phyloP scores from a whole-genome alignment of 64 coral and sea anemone genomes.

The Stichodactyla helianthus region DNA sequence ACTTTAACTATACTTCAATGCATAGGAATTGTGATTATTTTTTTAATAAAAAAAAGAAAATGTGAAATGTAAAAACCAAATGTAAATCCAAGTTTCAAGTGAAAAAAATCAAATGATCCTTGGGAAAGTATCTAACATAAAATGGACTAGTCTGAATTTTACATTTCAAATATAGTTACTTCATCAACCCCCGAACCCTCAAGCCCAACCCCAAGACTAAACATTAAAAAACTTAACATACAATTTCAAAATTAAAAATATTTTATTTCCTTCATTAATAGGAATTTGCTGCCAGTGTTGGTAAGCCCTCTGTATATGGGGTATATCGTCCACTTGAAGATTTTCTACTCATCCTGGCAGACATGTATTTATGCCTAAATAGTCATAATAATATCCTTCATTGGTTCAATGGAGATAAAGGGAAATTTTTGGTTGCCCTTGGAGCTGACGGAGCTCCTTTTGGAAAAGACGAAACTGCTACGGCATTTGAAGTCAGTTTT shows the following conservation, averaged over 20 bases:
- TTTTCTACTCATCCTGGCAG: conserved; percentile 24
- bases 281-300: conserved; percentile 14
- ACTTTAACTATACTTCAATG: no score
- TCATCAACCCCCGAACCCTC: no score
- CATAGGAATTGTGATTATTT: no score
- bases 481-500: conserved; percentile 41
- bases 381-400: background rate
- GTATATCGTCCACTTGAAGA: conserved; percentile 6
- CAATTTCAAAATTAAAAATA: no score
- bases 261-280: background rate
- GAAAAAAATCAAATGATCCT: no score
- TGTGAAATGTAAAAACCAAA: no score
- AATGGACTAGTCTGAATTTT: no score
- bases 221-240: no score
- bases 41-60: no score
- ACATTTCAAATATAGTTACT: background rate
- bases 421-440: conserved; percentile 34
- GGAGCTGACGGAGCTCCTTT: conserved; percentile 33
- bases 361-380: conserved; percentile 7
- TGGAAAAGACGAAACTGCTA: conserved; percentile 41
- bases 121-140: no score
- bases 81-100: no score
- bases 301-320: conserved; percentile 6
- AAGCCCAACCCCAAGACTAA: no score
- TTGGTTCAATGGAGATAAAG: conserved; percentile 49